Conservation (phyloP, 2,888 invertebrate species). For the Napeogenes inachia region DNA sequence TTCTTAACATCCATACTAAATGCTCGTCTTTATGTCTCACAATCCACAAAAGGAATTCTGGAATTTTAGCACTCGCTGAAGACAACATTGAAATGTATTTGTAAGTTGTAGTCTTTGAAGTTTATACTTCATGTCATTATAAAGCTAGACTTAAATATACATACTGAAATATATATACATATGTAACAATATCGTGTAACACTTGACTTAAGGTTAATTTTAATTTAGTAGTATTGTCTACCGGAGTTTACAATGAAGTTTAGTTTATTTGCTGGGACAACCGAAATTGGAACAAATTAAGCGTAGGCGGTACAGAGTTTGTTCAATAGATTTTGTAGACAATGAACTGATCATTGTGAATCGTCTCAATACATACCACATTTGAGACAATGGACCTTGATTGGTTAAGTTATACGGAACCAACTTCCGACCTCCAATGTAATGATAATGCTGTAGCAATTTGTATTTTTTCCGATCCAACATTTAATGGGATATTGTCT, state of each 20-base stretch:
- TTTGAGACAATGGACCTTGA: slow-evolving; percentile 66
- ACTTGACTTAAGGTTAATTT: too few species aligned
- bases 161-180: too few species aligned
- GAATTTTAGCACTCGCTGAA: not conserved
- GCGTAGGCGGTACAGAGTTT: slow-evolving; percentile 23
- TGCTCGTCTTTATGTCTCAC: slow-evolving; percentile 9
- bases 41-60: slow-evolving; percentile 6
- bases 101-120: too few species aligned
- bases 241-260: too few species aligned
- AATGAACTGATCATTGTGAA: slow-evolving; percentile 34
- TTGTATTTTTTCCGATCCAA: slow-evolving; percentile 49
- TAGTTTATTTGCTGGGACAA: too few species aligned
- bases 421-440: slow-evolving; percentile 63
- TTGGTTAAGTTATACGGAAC: slow-evolving; percentile 70
- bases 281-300: slow-evolving; percentile 9
- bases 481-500: too few species aligned
- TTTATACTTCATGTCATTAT: too few species aligned
- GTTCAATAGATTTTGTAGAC: slow-evolving; percentile 23
- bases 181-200: too few species aligned
- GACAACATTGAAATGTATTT: not conserved
- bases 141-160: too few species aligned
- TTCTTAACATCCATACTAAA: slow-evolving; percentile 21
- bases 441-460: slow-evolving; percentile 55
- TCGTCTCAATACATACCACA: slow-evolving; percentile 44
- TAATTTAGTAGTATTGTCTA: too few species aligned